phyloP scores from a whole-genome alignment of 2,888 invertebrate species.

The Helleia helle region DNA sequence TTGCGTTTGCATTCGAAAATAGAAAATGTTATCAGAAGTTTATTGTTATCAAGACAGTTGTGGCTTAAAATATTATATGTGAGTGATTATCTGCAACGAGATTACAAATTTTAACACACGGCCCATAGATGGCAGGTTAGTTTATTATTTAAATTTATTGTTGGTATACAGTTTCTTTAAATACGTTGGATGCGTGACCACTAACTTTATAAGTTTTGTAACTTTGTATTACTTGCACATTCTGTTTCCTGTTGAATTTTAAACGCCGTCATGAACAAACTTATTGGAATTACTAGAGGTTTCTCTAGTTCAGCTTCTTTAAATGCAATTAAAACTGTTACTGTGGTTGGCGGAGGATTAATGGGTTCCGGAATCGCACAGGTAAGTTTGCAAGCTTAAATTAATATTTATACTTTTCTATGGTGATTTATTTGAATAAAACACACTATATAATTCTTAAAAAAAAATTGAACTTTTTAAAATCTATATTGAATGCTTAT shows the following conservation, averaged over 20 bases:
- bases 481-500: not conserved
- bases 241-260: not conserved
- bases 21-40: not conserved
- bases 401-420: not conserved
- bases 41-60: not conserved
- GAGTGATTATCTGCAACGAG: too few species aligned
- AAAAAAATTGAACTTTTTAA: not conserved
- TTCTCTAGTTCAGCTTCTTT: slow-evolving; percentile 50
- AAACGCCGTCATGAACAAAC: slow-evolving; percentile 39
- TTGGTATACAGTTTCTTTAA: too few species aligned
- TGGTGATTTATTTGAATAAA: too few species aligned
- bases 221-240: not conserved
- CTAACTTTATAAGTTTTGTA: not conserved
- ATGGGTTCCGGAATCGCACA: slow-evolving; percentile 95
- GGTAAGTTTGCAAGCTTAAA: slow-evolving; percentile 55
- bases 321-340: slow-evolving; percentile 83
- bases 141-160: not conserved
- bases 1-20: too few species aligned
- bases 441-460: too few species aligned
- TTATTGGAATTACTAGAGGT: slow-evolving; percentile 43
- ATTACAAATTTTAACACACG: too few species aligned
- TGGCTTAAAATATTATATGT: too few species aligned
- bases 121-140: slow-evolving; percentile 4
- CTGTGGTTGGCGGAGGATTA: slow-evolving; percentile 89
- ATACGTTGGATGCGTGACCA: not conserved